These are phyloP conservation scores for Turdus rufiventris DNA, from an alignment of 2,113 vertebrate genomes.

Conservation along the genomic window DNA sequence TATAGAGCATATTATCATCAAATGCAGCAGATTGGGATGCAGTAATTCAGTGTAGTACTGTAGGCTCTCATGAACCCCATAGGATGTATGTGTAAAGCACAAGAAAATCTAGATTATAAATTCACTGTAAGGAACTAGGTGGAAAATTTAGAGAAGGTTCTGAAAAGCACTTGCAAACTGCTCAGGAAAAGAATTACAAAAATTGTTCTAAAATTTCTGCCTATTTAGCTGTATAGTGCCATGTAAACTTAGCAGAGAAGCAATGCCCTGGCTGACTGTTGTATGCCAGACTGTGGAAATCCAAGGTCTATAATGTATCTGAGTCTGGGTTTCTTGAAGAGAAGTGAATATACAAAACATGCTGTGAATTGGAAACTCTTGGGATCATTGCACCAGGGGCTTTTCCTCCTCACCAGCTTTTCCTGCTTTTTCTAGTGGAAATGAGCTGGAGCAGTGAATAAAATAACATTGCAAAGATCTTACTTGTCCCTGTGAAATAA, in stretches of 20 bases:
- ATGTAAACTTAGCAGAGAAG: background rate
- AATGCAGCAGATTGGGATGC: background rate
- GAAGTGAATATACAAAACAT: background rate
- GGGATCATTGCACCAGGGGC: background rate
- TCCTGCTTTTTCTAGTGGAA: background rate
- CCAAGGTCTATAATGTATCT: background rate
- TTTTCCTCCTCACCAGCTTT: background rate
- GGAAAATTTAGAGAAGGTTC: background rate
- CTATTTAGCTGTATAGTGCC: background rate
- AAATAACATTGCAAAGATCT: background rate
- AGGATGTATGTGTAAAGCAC: constrained; percentile 52
- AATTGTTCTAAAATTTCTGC: background rate
- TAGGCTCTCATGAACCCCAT: background rate
- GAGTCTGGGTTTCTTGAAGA: background rate
- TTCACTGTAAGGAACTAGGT: background rate
- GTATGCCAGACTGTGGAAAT: background rate
- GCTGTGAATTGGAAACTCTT: background rate
- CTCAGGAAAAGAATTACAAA: constrained; percentile 51
- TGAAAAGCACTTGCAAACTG: constrained; percentile 15
- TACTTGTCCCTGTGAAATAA: background rate
- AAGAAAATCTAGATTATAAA: constrained; percentile 23
- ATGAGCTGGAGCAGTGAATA: background rate
- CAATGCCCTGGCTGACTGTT: background rate
- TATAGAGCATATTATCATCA: background rate
- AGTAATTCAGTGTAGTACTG: background rate